Conservation (phyloP, 2,888 invertebrate genomes). For the Notodromas monacha region DNA sequence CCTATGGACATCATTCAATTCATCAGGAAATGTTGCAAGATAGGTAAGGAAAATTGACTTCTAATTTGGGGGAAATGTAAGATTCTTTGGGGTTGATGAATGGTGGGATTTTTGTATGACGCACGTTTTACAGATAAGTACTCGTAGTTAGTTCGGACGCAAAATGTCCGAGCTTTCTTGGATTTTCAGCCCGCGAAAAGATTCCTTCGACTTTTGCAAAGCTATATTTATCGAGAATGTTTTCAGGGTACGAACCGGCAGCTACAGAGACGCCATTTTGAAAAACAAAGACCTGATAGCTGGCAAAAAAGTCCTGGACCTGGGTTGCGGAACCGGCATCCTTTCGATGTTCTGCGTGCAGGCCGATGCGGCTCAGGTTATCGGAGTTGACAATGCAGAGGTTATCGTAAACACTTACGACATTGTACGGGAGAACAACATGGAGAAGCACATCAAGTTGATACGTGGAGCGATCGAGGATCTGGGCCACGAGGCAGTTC, state of each 20-base stretch:
- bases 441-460: slow-evolving; percentile 34
- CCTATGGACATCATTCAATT: slow-evolving; percentile 63
- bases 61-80: slow-evolving; percentile 1
- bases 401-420: slow-evolving; percentile 14
- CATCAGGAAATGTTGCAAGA: slow-evolving; percentile 77
- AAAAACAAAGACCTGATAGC: slow-evolving; percentile 32
- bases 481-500: slow-evolving; percentile 30
- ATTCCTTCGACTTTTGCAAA: no score
- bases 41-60: slow-evolving; percentile 12
- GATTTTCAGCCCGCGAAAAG: no score
- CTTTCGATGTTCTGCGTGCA: slow-evolving; percentile 18
- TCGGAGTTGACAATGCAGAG: slow-evolving; percentile 19
- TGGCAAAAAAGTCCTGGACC: slow-evolving; percentile 21
- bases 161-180: no score
- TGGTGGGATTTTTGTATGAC: no score
- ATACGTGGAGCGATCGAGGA: slow-evolving; percentile 61
- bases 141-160: no score
- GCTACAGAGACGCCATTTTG: slow-evolving; percentile 49
- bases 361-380: slow-evolving; percentile 17
- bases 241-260: slow-evolving; percentile 49
- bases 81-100: background rate
- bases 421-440: slow-evolving; percentile 30
- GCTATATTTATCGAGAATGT: no score
- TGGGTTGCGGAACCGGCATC: slow-evolving; percentile 20
- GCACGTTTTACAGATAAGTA: no score